Conservation (phyloP, 2,797 vertebrate genomes). For the Heterohyrax brucei region DNA sequence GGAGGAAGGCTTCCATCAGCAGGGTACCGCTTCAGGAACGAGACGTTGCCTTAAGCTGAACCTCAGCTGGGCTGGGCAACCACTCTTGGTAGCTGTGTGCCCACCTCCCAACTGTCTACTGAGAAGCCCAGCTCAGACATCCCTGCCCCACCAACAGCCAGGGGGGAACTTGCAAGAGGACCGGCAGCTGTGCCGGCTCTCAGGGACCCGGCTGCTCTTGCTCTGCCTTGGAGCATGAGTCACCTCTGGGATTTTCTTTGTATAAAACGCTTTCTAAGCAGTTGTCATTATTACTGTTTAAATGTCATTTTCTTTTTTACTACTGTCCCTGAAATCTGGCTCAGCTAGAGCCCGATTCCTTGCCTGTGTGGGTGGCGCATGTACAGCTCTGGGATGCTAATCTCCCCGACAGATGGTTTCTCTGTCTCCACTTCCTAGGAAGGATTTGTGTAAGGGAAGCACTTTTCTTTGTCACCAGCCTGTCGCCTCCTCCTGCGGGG, state of each 20-base stretch:
- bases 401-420: constrained; percentile 54
- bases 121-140: too few relatives aligned
- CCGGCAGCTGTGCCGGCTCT: too few relatives aligned
- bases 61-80: too few relatives aligned
- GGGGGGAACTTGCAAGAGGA: background rate
- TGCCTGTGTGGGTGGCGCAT: background rate
- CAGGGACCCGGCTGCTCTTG: background rate
- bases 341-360: background rate
- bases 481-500: background rate
- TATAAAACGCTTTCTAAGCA: constrained; percentile 28
- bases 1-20: too few relatives aligned
- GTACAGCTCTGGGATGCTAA: constrained; percentile 46
- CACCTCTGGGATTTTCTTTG: background rate
- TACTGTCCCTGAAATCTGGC: background rate
- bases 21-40: too few relatives aligned
- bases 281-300: background rate
- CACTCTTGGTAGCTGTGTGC: too few relatives aligned
- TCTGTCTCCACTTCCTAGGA: constrained; percentile 2
- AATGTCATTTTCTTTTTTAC: constrained; percentile 26
- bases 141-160: too few relatives aligned
- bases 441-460: constrained; percentile 58
- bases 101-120: too few relatives aligned
- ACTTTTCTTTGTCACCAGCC: constrained; percentile 56
- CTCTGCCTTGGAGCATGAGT: background rate
- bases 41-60: too few relatives aligned